These are phyloP conservation scores for Albula glossodonta DNA, from an alignment of 2,113 vertebrate species.

Conservation along the genomic window DNA sequence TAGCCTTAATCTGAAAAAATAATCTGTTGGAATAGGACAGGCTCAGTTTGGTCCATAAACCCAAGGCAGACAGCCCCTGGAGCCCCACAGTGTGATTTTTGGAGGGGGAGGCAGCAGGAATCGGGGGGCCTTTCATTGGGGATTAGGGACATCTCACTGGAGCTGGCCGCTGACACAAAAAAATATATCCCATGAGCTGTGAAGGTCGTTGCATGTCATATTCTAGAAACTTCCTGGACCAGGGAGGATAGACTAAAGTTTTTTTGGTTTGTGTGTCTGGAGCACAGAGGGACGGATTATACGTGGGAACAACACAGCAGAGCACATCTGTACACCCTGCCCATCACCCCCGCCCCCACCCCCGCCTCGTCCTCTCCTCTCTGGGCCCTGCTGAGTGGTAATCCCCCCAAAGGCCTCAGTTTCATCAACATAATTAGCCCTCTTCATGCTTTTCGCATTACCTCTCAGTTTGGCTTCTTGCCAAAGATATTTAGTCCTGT, in stretches of 20 bases:
- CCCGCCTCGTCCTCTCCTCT: background rate
- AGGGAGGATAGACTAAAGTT: background rate
- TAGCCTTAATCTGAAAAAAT: background rate
- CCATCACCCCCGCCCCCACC: background rate
- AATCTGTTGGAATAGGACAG: background rate
- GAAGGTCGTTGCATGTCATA: background rate
- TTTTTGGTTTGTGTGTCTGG: background rate
- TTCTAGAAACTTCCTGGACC: background rate
- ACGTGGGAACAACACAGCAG: background rate
- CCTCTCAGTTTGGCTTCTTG: background rate
- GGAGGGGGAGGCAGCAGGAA: background rate
- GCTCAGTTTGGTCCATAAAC: background rate
- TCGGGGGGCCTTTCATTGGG: background rate
- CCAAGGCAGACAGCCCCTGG: background rate
- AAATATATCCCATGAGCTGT: background rate
- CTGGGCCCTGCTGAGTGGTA: background rate
- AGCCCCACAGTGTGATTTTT: background rate
- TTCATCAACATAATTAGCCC: constrained; percentile 5
- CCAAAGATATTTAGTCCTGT: background rate
- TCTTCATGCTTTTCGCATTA: background rate
- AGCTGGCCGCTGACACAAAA: background rate
- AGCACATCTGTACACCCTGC: background rate
- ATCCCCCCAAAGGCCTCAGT: background rate
- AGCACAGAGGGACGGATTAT: background rate
- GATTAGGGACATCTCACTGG: background rate